Evolutionary conservation across 92 coral and sea anemone genomes (phyloP).

Genomic region (Parazoanthus atlanticus): DNA sequence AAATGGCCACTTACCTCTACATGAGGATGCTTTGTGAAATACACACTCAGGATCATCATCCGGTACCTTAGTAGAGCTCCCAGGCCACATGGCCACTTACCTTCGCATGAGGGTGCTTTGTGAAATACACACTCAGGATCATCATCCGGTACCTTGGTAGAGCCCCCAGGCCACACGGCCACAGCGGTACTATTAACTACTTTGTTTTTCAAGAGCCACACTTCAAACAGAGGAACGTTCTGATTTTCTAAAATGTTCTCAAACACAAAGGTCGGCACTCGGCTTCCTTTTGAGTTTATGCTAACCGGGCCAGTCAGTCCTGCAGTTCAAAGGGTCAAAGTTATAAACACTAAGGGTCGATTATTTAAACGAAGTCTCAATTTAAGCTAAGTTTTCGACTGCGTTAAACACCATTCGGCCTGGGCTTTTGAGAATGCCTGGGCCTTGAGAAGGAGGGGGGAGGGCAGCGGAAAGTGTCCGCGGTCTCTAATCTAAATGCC

Average conservation of each 20-base stretch:
- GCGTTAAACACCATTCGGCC: too few relatives aligned
- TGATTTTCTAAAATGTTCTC: slow-evolving; percentile 11
- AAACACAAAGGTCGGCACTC: slow-evolving; percentile 31
- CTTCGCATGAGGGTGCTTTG: background rate
- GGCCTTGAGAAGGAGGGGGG: too few relatives aligned
- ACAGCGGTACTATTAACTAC: background rate
- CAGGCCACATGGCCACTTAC: slow-evolving; percentile 29
- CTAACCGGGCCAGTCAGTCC: slow-evolving; percentile 32
- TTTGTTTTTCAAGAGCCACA: background rate
- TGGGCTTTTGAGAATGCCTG: too few relatives aligned
- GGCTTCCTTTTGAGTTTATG: slow-evolving; percentile 31
- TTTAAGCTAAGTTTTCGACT: too few relatives aligned
- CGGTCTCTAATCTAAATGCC: too few relatives aligned
- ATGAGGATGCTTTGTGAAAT: background rate
- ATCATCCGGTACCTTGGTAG: slow-evolving; percentile 36
- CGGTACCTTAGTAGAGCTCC: slow-evolving; percentile 22
- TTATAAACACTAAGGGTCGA: background rate
- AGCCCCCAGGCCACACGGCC: slow-evolving; percentile 43
- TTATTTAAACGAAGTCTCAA: too few relatives aligned
- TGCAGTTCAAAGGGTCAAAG: background rate
- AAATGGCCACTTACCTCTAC: background rate
- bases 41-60: slow-evolving; percentile 23
- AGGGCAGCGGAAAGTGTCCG: too few relatives aligned
- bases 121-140: slow-evolving; percentile 12
- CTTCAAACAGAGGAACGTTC: slow-evolving; percentile 15